A percentile compares a stretch with the other conserved stretches of the same genome.
phyloP scores from a whole-genome alignment of 2,113 vertebrate genomes.

The Hystrix cristata region DNA sequence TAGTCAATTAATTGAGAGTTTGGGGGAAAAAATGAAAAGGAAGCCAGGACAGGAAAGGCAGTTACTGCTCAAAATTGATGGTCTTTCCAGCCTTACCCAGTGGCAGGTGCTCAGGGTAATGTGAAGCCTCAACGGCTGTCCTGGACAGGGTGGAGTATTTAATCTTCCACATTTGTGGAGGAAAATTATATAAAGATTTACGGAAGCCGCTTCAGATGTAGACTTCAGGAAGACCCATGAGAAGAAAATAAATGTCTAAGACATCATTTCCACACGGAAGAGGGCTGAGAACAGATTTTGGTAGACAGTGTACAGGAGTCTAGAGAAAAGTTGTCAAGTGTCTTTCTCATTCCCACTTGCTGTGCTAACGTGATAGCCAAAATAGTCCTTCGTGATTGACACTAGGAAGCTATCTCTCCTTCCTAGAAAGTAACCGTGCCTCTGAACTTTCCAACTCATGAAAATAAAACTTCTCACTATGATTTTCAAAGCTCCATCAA shows the following conservation, averaged over 20 bases:
- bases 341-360: background rate
- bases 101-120: background rate
- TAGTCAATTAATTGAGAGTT: background rate
- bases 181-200: background rate
- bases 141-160: background rate
- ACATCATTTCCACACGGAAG: background rate
- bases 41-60: background rate
- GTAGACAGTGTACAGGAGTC: background rate
- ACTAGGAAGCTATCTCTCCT: background rate
- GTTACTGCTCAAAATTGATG: background rate
- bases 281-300: background rate
- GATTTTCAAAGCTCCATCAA: background rate
- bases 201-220: background rate
- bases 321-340: background rate
- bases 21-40: background rate
- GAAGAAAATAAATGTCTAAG: slow-evolving; percentile 42
- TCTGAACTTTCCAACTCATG: slow-evolving; percentile 9
- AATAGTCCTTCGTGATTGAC: slow-evolving; percentile 9
- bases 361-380: slow-evolving; percentile 4
- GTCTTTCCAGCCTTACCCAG: background rate
- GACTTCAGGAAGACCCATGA: slow-evolving; percentile 43
- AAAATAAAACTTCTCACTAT: slow-evolving; percentile 39
- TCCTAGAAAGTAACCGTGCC: background rate
- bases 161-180: background rate
- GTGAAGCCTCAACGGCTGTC: background rate